Evolutionary conservation across 2,113 vertebrate genomes (phyloP).

Genomic region (Carlito syrichta): DNA sequence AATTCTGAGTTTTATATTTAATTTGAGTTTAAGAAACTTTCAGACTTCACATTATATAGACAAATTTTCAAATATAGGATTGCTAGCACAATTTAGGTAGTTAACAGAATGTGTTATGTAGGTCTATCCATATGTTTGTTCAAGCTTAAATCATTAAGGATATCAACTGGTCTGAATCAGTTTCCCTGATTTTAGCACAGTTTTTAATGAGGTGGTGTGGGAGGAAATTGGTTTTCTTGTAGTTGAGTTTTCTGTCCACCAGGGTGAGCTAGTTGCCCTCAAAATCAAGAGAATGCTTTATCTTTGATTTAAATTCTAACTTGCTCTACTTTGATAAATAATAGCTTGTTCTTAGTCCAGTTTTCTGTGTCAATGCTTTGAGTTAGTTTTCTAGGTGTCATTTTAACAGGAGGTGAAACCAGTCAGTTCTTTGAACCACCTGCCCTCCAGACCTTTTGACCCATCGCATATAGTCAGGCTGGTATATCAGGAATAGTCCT

Average conservation of each 20-base stretch:
- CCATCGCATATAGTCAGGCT: background rate
- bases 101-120: background rate
- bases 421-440: background rate
- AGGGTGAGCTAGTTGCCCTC: slow-evolving; percentile 68
- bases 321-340: background rate
- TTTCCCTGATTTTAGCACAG: background rate
- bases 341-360: background rate
- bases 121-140: background rate
- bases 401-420: background rate
- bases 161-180: background rate
- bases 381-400: background rate
- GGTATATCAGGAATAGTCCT: background rate
- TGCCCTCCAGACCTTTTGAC: background rate
- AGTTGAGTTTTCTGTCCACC: slow-evolving; percentile 52
- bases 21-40: background rate
- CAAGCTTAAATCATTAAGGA: background rate
- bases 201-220: background rate
- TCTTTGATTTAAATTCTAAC: slow-evolving; percentile 26
- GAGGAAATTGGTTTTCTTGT: background rate
- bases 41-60: background rate
- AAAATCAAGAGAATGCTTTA: slow-evolving; percentile 14
- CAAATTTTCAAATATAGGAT: background rate
- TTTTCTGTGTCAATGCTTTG: slow-evolving; percentile 7
- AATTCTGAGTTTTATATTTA: slow-evolving; percentile 9
- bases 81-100: background rate